phyloP scores from a whole-genome alignment of 2,797 vertebrate genomes.

The Gorsachius magnificus region DNA sequence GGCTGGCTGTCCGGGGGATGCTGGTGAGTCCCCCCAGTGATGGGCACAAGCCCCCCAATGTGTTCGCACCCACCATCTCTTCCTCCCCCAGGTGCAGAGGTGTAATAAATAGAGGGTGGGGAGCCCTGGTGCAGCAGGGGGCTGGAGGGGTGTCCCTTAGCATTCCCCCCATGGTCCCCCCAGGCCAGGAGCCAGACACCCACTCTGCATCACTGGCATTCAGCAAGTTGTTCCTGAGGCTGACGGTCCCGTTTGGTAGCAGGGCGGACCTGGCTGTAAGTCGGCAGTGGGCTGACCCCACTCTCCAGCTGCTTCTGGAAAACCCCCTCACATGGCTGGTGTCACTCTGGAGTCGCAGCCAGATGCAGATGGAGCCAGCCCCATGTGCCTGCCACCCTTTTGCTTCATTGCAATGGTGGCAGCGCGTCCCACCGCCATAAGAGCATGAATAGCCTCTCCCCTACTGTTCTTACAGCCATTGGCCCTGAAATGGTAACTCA shows the following conservation, averaged over 20 bases:
- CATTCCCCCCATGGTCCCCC: accelerated
- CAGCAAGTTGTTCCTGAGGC: not conserved
- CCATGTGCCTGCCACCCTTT: not conserved
- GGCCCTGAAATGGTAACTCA: not conserved
- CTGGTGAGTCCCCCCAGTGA: accelerated
- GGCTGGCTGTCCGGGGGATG: not conserved
- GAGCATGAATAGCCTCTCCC: not conserved
- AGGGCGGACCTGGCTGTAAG: not conserved
- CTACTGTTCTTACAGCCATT: not conserved
- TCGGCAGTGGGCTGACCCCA: accelerated
- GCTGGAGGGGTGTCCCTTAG: not conserved
- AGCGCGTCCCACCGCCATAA: not conserved
- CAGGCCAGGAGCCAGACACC: not conserved
- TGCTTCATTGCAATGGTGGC: not conserved
- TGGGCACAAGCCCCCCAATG: not conserved
- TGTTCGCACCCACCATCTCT: not conserved
- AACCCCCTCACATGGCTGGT: not conserved
- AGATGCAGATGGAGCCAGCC: not conserved
- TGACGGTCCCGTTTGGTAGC: not conserved
- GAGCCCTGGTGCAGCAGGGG: not conserved
- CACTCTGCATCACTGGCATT: not conserved
- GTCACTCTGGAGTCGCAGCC: not conserved
- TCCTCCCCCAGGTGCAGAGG: not conserved
- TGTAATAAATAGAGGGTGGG: not conserved
- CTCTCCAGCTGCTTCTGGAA: not conserved